These are phyloP conservation scores for Hyalella azteca DNA, from an alignment of 2,888 invertebrate species.

Conservation along the genomic window DNA sequence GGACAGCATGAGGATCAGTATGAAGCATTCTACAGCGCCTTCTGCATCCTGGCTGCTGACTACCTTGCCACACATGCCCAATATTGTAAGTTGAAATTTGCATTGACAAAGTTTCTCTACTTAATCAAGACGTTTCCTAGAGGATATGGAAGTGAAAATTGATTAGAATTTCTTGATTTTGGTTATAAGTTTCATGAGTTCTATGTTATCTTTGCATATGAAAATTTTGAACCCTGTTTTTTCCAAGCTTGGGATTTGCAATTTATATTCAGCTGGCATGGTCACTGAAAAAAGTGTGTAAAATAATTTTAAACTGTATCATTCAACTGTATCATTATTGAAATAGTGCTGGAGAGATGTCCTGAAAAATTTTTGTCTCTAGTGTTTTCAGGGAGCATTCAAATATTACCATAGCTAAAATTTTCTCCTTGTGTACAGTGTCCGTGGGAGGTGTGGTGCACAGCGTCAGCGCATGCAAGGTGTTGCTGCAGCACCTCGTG, in stretches of 20 bases:
- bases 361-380: conserved; percentile 39
- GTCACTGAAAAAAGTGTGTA: no score
- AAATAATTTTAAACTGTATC: no score
- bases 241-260: no score
- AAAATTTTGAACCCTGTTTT: no score
- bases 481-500: conserved; percentile 53
- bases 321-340: not conserved
- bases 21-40: conserved; percentile 85
- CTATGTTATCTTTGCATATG: no score
- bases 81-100: conserved; percentile 80
- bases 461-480: conserved; percentile 50
- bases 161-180: no score
- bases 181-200: no score
- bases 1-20: conserved; percentile 81
- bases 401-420: not conserved
- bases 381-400: not conserved
- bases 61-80: conserved; percentile 78
- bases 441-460: conserved; percentile 55
- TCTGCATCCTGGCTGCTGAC: conserved; percentile 85
- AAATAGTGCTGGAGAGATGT: not conserved
- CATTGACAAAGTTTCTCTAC: no score
- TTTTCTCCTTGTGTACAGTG: conserved; percentile 47
- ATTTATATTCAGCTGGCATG: no score
- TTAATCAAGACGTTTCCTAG: no score
- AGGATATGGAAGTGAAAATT: no score